Evolutionary conservation across 2,888 invertebrate genomes (phyloP).

Genomic region (Volucella inanis): DNA sequence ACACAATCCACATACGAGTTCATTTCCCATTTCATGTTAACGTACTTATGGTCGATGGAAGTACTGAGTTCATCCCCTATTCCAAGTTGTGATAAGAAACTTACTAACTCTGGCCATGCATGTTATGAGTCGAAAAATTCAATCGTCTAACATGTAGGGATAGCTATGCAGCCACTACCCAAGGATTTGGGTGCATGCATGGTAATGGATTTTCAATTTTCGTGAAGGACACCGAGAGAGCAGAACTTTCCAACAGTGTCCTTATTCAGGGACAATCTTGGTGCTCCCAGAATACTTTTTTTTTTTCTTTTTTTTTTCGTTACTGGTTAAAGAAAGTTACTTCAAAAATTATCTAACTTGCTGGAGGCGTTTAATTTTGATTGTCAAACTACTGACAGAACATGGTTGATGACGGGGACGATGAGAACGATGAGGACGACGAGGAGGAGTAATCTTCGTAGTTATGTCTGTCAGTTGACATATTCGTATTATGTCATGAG

Average conservation of each 20-base stretch:
- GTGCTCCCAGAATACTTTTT: slow-evolving; percentile 3
- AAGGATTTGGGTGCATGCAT: slow-evolving; percentile 37
- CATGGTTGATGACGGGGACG: slow-evolving; percentile 14
- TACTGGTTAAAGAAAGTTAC: slow-evolving; percentile 20
- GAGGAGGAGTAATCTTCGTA: neutral
- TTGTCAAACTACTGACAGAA: slow-evolving; percentile 36
- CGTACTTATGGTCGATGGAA: slow-evolving; percentile 20
- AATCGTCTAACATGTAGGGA: slow-evolving; percentile 39
- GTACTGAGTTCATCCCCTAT: neutral
- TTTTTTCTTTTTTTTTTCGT: slow-evolving; percentile 1
- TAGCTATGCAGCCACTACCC: neutral
- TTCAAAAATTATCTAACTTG: slow-evolving; percentile 56
- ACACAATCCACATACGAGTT: neutral
- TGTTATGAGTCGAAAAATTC: slow-evolving; percentile 8
- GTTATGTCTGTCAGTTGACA: neutral
- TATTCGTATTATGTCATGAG: slow-evolving; percentile 35
- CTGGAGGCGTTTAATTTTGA: slow-evolving; percentile 67
- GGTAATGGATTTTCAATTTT: slow-evolving; percentile 33
- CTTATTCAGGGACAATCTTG: slow-evolving; percentile 31
- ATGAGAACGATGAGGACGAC: neutral
- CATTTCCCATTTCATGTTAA: slow-evolving; percentile 1
- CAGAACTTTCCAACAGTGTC: neutral
- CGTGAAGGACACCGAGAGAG: slow-evolving; percentile 57
- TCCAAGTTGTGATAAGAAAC: slow-evolving; percentile 34
- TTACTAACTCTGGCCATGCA: slow-evolving; percentile 16